These are phyloP conservation scores for Dendrolimus punctatus DNA, from an alignment of 1,140 invertebrate species.

Conservation along the genomic window DNA sequence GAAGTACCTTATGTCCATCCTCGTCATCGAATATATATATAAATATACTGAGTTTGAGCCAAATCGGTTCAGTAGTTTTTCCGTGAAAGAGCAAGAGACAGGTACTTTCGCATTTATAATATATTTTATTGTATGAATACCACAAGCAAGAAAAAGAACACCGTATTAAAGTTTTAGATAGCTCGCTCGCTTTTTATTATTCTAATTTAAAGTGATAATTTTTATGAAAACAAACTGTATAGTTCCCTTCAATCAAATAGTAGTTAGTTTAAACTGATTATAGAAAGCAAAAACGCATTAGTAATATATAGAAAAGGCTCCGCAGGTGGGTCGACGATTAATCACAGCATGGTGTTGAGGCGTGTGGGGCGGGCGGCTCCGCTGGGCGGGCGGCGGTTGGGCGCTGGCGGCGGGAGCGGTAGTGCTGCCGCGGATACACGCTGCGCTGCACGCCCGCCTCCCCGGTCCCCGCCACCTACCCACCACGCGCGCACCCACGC, in stretches of 20 bases:
- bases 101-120: no score
- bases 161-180: no score
- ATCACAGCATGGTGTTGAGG: conserved; percentile 51
- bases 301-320: conserved; percentile 54
- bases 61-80: neutral
- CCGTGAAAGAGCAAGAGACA: neutral
- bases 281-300: conserved; percentile 47
- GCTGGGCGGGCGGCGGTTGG: conserved; percentile 24
- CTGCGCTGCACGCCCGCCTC: conserved; percentile 37
- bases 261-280: conserved; percentile 43
- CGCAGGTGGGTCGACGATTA: conserved; percentile 64
- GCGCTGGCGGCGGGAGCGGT: conserved; percentile 42
- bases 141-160: no score
- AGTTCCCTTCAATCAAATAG: conserved; percentile 11
- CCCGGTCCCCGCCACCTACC: conserved; percentile 12
- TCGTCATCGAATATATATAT: neutral
- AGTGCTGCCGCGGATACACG: conserved; percentile 48
- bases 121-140: no score
- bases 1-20: no score
- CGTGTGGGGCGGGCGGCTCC: conserved; percentile 38
- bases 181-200: no score
- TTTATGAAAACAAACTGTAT: neutral
- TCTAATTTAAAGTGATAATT: no score
- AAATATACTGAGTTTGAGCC: neutral
- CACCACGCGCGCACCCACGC: conserved; percentile 11